Evolutionary conservation across 1,140 invertebrate genomes (phyloP), one percentile per base, ranked within the genome.

Genomic region (Atopsyche davidsoni): DNA sequence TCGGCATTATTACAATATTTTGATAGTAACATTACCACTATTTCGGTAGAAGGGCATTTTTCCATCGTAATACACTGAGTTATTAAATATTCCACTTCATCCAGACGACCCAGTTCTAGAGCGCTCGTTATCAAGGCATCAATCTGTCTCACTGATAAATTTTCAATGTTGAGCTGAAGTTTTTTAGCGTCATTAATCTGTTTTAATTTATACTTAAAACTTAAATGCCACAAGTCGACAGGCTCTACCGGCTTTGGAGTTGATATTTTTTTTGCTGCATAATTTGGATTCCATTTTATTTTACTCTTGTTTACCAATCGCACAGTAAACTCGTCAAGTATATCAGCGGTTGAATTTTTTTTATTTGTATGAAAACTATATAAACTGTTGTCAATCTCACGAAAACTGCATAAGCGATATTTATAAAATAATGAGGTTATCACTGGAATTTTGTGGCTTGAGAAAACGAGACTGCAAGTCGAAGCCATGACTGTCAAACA

Each of bases 311-410:
- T 32, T 6, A 55, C 36, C 10, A 55, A 38, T 14, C 25, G 31
- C 7, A 23, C 25, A 11, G 52, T 55, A 23, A 55, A 55, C 1
- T 55, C 52, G 17, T 55, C 52, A n/a, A 55, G 11, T n/a, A 40
- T 22, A 19, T 55, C 52, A 4, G 35, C 39, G 2, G 46, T 46
- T 32, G 52, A 39, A 18, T 45, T 55, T 6, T 45, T 48, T 13
- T 50, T 25, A 35, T 23, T 43, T 3, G 47, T 43, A 11, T 50
- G 39, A 24, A 43, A 13, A 10, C 24, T 19, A 17, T 35, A 24
- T 11, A 48, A 28, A 40, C 14, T 48, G 14, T 22, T 42, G 31
- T 31, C 42, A 9, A 50, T 35, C 13, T 21, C 4, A 7, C n/a
- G 4, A 10, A 50, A 7, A 23, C 43, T 50, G 43, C 36, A 40